Base-by-base conservation (phyloP, 2,797 vertebrate species). In the Pseudocheirus occidentalis region DNA sequence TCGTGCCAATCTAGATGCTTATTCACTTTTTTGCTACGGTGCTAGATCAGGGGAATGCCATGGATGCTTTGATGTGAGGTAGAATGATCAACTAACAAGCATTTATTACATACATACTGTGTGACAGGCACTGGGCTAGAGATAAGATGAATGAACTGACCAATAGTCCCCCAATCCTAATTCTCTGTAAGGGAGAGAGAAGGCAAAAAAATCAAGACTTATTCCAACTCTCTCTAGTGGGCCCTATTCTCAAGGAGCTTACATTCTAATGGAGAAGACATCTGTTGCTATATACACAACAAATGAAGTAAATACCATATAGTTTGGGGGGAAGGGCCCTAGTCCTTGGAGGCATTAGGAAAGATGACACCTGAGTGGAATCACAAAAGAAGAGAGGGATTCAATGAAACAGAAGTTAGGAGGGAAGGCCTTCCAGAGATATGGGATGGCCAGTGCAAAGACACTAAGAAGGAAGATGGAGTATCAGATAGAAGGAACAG, bases 151-250 rank as follows among this genome's bases (percentile, higher is more conserved):
- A 40, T 81, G n/a, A 46, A 40, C 66, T 73, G 40, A 73, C 16
- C 1, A 0, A 16, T 73, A n/a, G 40, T n/a, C 34, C 16, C 12
- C 62, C 12, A 34, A n/a, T 16, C 59, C 14, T 0, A 54, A 0
- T 14, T 5, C 81, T 94, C 97, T 91, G 97, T 92, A 90, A 92
- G 97, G n/a, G 14, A 91, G 92, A 50, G 4, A 0, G 73, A 95
- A 97, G 92, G 58, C 87, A 62, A 95, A 73, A 97, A 55, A 81
- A 91, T 87, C 66, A 95, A 95, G 93, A 95, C 95, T 95, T 58
- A 87, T 66, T 94, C 92, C 95, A 92, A 28, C 93, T 92, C 97
- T 46, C 0, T 54, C 94, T 92, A 66, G 16, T 40, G n/a, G 18
- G n/a, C n/a, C 62, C 34, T 73, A 4, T 92, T 6, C 40, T 87